Evolutionary conservation across 2,888 invertebrate genomes (phyloP), one percentile per base, ranked within the genome.

Genomic region (Xylocampa areola): DNA sequence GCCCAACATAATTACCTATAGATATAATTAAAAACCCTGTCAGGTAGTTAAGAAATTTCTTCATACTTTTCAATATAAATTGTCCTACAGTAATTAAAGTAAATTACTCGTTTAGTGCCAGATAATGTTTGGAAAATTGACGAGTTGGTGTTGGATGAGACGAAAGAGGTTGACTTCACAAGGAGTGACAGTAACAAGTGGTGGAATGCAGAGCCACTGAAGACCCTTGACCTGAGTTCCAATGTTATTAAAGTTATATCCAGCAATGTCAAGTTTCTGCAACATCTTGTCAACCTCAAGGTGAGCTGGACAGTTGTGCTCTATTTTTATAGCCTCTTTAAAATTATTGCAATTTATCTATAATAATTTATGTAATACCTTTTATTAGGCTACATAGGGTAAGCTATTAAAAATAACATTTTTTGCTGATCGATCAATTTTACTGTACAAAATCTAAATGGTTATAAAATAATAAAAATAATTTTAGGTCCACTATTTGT

Each of bases 201-300:
- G 98, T 98, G 98, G 98, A 97, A 97, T 84, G 96, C 96, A 78
- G 96, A 96, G 74, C 96, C 97, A 1, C 89, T 98, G 16, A 96
- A 95, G 60, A 96, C 95, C 76, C 94, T 98, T 67, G 97, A 98
- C 87, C 92, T 97, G 49, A 97, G 97, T 82, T 96, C 96, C 10
- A 97, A 97, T 88, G 94, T 95, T 58, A 90, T 97, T 62, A 94
- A 94, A 57, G 88, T 87, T 65, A 91, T 97, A 78, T 95, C 96
- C 50, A 88, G 94, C 27, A 94, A 96, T 81, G 94, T 97, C 71
- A 94, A 95, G 79, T 94, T 95, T 72, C 92, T 97, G 58, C 94
- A 95, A 68, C 95, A 96, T 77, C 94, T 97, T 40, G 94, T 95
- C 30, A 95, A 95, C 37, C 92, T 97, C 76, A 96, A 96, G 93